Percentiles rank a stretch among this genome's conserved stretches.
These are phyloP conservation scores for Pherbina coryleti DNA, from an alignment of 2,888 invertebrate species.

Conservation along the genomic window DNA sequence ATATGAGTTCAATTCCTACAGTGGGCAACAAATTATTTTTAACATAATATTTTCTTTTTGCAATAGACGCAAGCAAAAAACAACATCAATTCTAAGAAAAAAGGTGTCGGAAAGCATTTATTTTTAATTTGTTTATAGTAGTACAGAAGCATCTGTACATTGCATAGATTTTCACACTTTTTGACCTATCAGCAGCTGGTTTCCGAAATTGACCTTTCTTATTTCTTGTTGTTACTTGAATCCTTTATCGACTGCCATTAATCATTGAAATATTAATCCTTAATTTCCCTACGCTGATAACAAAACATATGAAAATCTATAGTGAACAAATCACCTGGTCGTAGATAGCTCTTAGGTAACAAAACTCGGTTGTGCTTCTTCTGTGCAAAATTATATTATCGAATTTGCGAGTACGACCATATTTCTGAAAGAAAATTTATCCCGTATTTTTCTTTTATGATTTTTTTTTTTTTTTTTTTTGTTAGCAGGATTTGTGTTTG, in stretches of 20 bases:
- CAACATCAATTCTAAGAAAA: no score
- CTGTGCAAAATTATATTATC: no score
- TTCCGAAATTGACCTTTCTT: background rate
- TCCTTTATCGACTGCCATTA: background rate
- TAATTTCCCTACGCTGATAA: background rate
- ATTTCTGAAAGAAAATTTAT: no score
- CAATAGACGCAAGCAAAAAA: no score
- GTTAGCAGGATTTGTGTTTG: background rate
- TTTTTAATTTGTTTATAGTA: background rate
- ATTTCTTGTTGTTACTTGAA: background rate
- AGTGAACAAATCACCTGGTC: constrained; percentile 15
- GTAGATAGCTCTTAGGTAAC: background rate
- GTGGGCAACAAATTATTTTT: no score
- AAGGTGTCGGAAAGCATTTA: background rate
- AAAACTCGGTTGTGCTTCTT: background rate
- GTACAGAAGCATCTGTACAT: background rate
- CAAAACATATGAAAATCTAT: background rate
- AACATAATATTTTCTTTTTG: no score
- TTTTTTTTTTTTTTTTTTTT: no score
- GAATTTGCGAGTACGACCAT: no score
- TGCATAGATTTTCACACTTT: background rate
- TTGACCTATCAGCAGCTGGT: background rate
- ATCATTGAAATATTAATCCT: background rate
- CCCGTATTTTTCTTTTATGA: no score
- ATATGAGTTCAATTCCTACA: no score